phyloP scores from a whole-genome alignment of 92 coral and sea anemone genomes.

The Porites evermanni region DNA sequence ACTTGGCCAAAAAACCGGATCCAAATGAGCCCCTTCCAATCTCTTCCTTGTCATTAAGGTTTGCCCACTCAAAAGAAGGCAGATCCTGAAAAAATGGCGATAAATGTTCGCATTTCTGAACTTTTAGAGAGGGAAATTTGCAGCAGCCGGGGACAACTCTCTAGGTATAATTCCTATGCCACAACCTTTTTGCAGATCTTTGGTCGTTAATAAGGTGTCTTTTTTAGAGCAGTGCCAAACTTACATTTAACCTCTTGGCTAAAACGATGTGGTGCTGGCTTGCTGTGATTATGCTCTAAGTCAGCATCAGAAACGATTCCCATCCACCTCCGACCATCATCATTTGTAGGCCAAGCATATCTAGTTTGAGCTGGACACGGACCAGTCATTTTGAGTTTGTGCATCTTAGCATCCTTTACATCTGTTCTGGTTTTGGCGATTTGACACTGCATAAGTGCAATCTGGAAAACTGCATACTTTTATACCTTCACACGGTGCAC shows the following conservation, averaged over 20 bases:
- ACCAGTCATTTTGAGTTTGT: conserved; percentile 28
- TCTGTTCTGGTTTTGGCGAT: conserved; percentile 51
- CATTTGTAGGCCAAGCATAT: conserved; percentile 56
- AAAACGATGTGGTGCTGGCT: conserved; percentile 53
- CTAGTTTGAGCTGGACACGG: conserved; percentile 39
- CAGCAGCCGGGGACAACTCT: conserved; percentile 51
- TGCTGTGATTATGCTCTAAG: conserved; percentile 38
- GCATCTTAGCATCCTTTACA: conserved; percentile 24
- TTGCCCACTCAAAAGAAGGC: conserved; percentile 34
- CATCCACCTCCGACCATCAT: conserved; percentile 44
- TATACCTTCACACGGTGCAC: conserved; percentile 62
- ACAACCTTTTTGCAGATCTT: conserved; percentile 55
- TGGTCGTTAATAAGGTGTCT: conserved; percentile 41
- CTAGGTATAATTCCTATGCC: conserved; percentile 65
- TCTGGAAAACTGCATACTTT: conserved; percentile 48
- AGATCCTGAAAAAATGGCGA: conserved; percentile 1
- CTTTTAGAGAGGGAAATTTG: conserved; percentile 1
- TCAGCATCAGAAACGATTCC: conserved; percentile 26
- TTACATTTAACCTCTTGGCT: conserved; percentile 22
- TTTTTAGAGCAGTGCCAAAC: conserved; percentile 15
- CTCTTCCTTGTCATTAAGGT: conserved; percentile 38
- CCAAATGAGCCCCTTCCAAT: conserved; percentile 51
- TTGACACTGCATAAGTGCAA: conserved; percentile 43
- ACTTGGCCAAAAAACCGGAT: conserved; percentile 31
- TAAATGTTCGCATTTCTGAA: neutral